Evolutionary conservation across 2,113 vertebrate species (phyloP), one percentile per base, ranked within the genome.

Genomic region (Dascyllus trimaculatus): DNA sequence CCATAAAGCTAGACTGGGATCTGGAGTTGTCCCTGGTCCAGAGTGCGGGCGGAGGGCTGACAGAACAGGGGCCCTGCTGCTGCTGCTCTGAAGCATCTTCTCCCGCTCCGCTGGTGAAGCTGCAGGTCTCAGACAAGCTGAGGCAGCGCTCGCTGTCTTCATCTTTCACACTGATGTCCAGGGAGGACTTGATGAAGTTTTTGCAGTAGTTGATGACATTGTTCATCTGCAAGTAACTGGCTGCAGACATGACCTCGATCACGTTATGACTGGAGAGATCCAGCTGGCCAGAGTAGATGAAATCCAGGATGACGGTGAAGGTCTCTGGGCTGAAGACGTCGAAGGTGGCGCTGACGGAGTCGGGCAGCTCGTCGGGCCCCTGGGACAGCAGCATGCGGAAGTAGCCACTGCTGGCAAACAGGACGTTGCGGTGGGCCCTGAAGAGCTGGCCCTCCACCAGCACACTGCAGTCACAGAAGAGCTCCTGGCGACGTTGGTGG

Each of bases 181-280:
- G 89, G 0, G 98, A 99, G 0, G 98, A 99, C 85, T 98, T 98
- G 22, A 99, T 99, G 86, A 99, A 99, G 22, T 96, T 96, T 87
- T 99, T 99, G 78, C 98, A 99, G 43, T 98, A 98, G 0, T 93
- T 96, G 81, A 99, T 99, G 21, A 99, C 96, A 0, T 98, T 97
- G 0, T 97, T 99, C 97, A 99, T 99, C 94, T 99, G 98, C 83
- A 99, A 92, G 48, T 97, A 99, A 91, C 98, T 99, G 45, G 98
- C 98, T 0, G 98, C 98, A 0, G 98, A 99, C 98, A 99, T 99
- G 51, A 99, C 97, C 59, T 99, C 98, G 3, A 99, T 99, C 6
- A 99, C 98, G 0, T 99, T 99, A 90, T 96, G 94, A 38, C 97
- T 96, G 0, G 96, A 96, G 17, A 99, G 96, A 21, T 96, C 97